Base-by-base conservation (phyloP, 2,113 vertebrate genomes). In the Pipa parva region DNA sequence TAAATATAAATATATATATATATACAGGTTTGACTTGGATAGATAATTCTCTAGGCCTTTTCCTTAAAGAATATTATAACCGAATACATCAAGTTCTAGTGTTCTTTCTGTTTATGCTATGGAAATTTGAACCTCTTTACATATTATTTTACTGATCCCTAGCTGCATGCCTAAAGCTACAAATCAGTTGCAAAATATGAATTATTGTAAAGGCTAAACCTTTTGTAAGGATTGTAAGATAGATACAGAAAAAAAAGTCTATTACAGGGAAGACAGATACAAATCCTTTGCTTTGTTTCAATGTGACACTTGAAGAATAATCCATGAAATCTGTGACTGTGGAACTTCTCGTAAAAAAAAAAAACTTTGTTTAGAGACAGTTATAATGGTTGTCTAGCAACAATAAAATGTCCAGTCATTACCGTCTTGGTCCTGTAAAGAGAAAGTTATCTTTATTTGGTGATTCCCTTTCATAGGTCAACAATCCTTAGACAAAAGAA, bases 61-160 rank as follows among this genome's bases (percentile, higher is more conserved):
- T n/a, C n/a, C n/a, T n/a, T n/a, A n/a, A n/a, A n/a, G n/a, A n/a
- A n/a, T n/a, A n/a, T n/a, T n/a, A n/a, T n/a, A n/a, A n/a, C n/a
- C n/a, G n/a, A 11, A 45, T 45, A 36, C 37, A 51, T 51, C 15
- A 28, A 28, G 17, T 24, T 18, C 15, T 52, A 28, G 57, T 60
- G 22, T 25, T 36, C 54, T 67, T 49, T 54, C 28, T 45, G 24
- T 26, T 28, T 60, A 52, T 60, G 33, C 46, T 61, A 29, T 50
- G 20, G 15, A 54, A 52, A 5, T 20, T 13, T 62, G 45, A 12
- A 15, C n/a, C n/a, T n/a, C 11, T n/a, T 42, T 2, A 42, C 3
- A 18, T 36, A 70, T 61, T 27, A 51, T 70, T 54, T 67, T 59
- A 29, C 24, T 70, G 66, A 60, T 24, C 49, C 52, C 57, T 61